Base-by-base conservation (phyloP, 2,888 invertebrate genomes). In the Thecocarcelia acutangulata region DNA sequence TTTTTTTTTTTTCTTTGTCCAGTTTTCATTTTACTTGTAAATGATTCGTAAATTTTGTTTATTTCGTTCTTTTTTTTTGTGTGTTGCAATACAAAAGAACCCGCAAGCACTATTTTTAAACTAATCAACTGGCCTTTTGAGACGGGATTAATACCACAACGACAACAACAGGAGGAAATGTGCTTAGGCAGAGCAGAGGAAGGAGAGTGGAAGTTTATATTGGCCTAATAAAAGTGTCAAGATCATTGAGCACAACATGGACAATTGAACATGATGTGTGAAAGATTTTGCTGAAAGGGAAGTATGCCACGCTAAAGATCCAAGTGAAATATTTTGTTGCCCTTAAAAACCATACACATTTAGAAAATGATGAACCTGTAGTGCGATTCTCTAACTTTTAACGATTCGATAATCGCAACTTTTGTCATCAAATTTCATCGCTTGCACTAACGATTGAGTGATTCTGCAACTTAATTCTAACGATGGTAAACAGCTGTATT, bases 221-320 rank as follows among this genome's bases (percentile, higher is more conserved):
- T 77, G 74, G 58, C 69, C 77, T 74, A 82, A 82, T 82, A 82
- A 82, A 82, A 82, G 78, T 82, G 82, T 78, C 78, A 82, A 77
- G 78, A 78, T 74, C 82, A 78, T 82, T 82, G 74, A 74, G 69
- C 58, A 64, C 17, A 73, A 79, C 72, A 37, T 66, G 24, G 52
- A 58, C 66, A 78, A 66, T 73, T 73, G 46, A 52, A 59, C 78
- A 59, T 72, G 52, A 37, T 44, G 59, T 78, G 58, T 59, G 50
- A 33, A 52, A 54, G 61, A 54, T 61, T 46, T 44, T 37, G 15
- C 2, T 5, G 48, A 4, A 15, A 13, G 66, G 52, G 72, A 79
- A 68, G 78, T 46, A 73, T 21, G 12, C 66, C 21, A 15, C 3
- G 17, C 9, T 4, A 8, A 24, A 50, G n/a, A n/a, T n/a, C 13